These are phyloP conservation scores for Acanthosoma haemorrhoidale DNA, from an alignment of 2,888 invertebrate genomes.

Conservation along the genomic window DNA sequence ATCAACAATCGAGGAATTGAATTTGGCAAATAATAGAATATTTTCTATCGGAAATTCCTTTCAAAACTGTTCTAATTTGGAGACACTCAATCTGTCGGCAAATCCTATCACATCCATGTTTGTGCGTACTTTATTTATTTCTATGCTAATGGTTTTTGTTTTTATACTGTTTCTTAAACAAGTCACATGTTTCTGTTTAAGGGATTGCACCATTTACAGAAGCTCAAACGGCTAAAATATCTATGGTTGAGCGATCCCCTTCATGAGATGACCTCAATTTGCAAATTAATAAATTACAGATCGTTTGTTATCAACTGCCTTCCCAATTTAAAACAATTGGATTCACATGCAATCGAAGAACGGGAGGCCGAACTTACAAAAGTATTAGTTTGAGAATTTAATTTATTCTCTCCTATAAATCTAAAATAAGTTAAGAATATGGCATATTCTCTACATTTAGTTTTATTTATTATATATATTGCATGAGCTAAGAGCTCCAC, in stretches of 20 bases:
- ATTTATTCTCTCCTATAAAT: background rate
- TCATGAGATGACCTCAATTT: constrained; percentile 23
- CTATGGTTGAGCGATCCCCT: constrained; percentile 30
- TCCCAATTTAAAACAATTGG: constrained; percentile 28
- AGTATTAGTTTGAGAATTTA: background rate
- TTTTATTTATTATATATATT: too few species aligned
- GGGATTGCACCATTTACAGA: constrained; percentile 6
- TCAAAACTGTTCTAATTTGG: background rate
- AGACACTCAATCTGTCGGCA: constrained; percentile 1
- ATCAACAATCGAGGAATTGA: background rate
- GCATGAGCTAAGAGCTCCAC: too few species aligned
- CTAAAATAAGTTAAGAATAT: too few species aligned
- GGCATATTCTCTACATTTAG: too few species aligned
- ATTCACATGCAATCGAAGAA: constrained; percentile 20
- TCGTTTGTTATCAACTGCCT: constrained; percentile 23
- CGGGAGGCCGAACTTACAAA: constrained; percentile 29
- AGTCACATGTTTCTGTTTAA: background rate
- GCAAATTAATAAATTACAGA: constrained; percentile 33
- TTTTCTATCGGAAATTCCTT: background rate
- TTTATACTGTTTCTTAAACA: background rate
- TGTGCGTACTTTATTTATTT: constrained; percentile 7
- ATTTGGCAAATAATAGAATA: constrained; percentile 18
- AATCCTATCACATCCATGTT: constrained; percentile 14
- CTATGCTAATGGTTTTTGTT: background rate
- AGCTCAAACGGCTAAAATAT: background rate